These are phyloP conservation scores for Columba livia DNA, from an alignment of 2,113 vertebrate species.

Conservation along the genomic window DNA sequence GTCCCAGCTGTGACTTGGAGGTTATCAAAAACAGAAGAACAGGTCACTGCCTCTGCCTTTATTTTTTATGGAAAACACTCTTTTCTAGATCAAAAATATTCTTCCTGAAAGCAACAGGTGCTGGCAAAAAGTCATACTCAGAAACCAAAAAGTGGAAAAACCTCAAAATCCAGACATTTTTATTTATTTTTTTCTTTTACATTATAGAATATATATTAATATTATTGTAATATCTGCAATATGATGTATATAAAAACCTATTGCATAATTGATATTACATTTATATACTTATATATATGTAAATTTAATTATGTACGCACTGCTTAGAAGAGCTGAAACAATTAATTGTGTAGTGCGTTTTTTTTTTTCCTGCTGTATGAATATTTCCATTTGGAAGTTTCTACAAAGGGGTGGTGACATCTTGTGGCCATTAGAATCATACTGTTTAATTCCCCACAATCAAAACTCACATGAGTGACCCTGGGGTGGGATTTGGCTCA, in stretches of 20 bases:
- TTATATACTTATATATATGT: background rate
- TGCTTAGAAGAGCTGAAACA: background rate
- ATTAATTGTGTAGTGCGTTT: too few relatives aligned
- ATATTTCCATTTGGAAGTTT: background rate
- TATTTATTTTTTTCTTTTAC: background rate
- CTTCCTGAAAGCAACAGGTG: background rate
- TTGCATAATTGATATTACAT: background rate
- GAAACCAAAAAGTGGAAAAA: background rate
- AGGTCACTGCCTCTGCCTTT: background rate
- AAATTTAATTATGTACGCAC: background rate
- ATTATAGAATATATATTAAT: background rate
- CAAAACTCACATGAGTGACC: accelerated
- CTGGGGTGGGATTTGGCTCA: background rate
- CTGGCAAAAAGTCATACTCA: background rate
- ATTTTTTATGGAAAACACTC: background rate
- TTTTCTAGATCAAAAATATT: background rate
- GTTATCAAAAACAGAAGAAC: background rate
- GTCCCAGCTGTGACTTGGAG: background rate
- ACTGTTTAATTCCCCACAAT: background rate
- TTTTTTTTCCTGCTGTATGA: accelerated
- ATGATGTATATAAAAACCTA: accelerated
- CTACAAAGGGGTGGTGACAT: background rate
- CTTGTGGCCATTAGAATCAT: background rate
- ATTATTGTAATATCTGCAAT: background rate
- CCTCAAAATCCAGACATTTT: background rate